Conservation (phyloP, 1,140 invertebrate genomes). For the Nixonia krombeini region DNA sequence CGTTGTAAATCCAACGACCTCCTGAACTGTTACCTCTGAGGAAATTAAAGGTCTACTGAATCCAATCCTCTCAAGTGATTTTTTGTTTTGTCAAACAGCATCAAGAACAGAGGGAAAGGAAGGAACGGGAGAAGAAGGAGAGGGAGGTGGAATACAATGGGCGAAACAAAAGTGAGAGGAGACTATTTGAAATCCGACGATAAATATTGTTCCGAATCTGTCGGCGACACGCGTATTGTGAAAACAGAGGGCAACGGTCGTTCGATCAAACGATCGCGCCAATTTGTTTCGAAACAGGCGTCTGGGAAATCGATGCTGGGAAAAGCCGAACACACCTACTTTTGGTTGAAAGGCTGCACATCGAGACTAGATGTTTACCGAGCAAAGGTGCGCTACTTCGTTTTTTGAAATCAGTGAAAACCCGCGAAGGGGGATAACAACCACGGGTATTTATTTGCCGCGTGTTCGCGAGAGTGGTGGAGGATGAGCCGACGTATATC, state of each 20-base stretch:
- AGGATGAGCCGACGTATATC: background rate
- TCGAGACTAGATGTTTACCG: too few species aligned
- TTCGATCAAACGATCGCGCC: too few species aligned
- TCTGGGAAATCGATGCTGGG: too few species aligned
- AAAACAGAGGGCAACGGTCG: too few species aligned
- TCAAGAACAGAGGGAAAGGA: background rate
- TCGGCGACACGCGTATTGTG: too few species aligned
- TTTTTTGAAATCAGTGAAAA: conserved; percentile 10
- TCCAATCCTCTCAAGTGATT: conserved; percentile 42
- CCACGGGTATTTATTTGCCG: conserved; percentile 10
- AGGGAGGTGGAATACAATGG: too few species aligned
- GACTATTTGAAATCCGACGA: conserved; percentile 25
- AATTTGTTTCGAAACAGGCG: too few species aligned
- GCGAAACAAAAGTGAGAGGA: conserved; percentile 14
- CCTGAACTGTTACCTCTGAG: conserved; percentile 19
- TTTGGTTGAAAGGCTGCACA: too few species aligned
- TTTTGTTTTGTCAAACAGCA: conserved; percentile 36
- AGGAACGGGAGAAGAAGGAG: conserved; percentile 4
- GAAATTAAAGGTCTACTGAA: conserved; percentile 41
- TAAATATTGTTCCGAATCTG: conserved; percentile 28
- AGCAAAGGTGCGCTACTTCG: too few species aligned
- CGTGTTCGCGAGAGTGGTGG: background rate
- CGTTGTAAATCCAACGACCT: conserved; percentile 30
- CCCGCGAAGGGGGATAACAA: conserved; percentile 2
- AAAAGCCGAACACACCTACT: too few species aligned